Percentiles rank a stretch among this genome's conserved stretches.
Conservation (phyloP, 2,888 invertebrate species). For the Hyles lineata region DNA sequence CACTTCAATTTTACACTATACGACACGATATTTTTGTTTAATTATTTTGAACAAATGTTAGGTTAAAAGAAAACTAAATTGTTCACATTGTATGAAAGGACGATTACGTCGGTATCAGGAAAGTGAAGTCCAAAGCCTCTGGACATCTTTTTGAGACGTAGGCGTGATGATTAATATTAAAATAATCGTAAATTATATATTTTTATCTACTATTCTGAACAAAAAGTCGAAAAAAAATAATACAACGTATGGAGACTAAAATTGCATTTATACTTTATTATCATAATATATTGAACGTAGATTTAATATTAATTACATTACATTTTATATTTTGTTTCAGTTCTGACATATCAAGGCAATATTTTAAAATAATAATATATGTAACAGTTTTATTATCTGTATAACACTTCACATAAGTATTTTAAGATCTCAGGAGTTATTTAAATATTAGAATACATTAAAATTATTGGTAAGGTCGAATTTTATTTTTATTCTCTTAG, state of each 20-base stretch:
- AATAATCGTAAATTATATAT: not conserved
- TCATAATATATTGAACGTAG: not conserved
- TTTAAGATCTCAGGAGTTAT: not conserved
- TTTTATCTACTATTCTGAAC: not conserved
- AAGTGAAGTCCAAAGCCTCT: too few species aligned
- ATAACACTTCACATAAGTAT: slow-evolving; percentile 5
- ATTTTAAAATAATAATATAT: not conserved
- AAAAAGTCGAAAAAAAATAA: not conserved
- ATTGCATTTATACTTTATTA: not conserved
- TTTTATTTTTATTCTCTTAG: too few species aligned
- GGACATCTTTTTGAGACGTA: not conserved
- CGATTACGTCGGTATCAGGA: too few species aligned
- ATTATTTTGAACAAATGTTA: not conserved
- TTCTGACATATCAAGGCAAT: not conserved
- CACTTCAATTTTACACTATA: slow-evolving; percentile 15
- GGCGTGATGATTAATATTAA: not conserved
- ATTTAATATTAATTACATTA: not conserved
- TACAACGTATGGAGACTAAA: not conserved
- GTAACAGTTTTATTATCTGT: not conserved
- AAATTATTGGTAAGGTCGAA: not conserved
- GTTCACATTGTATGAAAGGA: too few species aligned
- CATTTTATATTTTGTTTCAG: not conserved
- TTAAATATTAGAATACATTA: not conserved
- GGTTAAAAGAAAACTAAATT: not conserved
- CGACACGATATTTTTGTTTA: slow-evolving; percentile 13